These are phyloP conservation scores for Umimayanthus chanpuru DNA, from an alignment of 92 coral and sea anemone genomes.

Conservation along the genomic window DNA sequence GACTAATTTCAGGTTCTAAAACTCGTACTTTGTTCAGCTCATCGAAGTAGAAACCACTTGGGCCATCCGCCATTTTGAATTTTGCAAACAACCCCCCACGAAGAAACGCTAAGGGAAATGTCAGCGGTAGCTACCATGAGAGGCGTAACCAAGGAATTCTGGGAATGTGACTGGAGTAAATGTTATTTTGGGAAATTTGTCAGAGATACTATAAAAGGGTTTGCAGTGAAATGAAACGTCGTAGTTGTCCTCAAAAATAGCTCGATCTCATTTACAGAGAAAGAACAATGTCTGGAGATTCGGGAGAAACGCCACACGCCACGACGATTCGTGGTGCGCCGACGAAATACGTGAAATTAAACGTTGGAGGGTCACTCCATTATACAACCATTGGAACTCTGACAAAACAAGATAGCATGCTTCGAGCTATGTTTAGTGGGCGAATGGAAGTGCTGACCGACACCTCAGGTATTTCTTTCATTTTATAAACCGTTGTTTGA, in stretches of 20 bases:
- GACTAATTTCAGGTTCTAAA: conserved; percentile 95
- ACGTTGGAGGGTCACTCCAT: conserved; percentile 97
- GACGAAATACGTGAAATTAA: conserved; percentile 95
- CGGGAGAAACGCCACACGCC: conserved; percentile 90
- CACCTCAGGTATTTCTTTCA: conserved; percentile 74
- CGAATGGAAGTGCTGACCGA: conserved; percentile 98
- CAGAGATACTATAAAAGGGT: conserved; percentile 21
- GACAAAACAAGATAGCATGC: conserved; percentile 95
- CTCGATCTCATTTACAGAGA: neutral
- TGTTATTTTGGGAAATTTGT: conserved; percentile 38
- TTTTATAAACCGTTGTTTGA: too few relatives aligned
- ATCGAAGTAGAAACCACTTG: conserved; percentile 94
- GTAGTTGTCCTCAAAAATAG: neutral
- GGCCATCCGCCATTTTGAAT: conserved; percentile 94
- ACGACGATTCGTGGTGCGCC: conserved; percentile 93
- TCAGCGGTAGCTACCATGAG: conserved; percentile 43
- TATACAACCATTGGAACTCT: conserved; percentile 97
- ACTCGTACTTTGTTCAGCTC: conserved; percentile 98
- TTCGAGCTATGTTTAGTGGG: conserved; percentile 98
- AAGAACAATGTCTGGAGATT: conserved; percentile 62
- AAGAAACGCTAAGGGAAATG: neutral
- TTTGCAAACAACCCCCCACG: neutral
- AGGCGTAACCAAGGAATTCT: conserved; percentile 47
- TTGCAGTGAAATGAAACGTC: neutral
- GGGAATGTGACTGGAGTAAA: conserved; percentile 22